Percentiles rank a stretch among this genome's conserved stretches.
phyloP scores from a whole-genome alignment of 2,113 vertebrate genomes.

The Burhinus oedicnemus region DNA sequence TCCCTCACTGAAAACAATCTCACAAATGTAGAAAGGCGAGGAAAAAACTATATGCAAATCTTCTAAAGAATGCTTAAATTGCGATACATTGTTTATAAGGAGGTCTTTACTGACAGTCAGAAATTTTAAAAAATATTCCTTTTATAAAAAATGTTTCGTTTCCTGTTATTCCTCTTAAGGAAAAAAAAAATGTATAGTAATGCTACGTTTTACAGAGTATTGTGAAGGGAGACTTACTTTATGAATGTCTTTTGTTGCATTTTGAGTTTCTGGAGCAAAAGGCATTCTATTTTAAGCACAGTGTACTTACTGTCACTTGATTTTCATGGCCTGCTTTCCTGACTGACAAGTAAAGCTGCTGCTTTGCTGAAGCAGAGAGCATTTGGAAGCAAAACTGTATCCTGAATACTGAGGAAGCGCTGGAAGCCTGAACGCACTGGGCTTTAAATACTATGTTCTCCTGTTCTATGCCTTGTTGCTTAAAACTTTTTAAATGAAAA shows the following conservation, averaged over 20 bases:
- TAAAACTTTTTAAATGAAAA: background rate
- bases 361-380: background rate
- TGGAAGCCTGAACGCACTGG: background rate
- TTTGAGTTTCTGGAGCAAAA: slow-evolving; percentile 43
- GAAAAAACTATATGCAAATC: background rate
- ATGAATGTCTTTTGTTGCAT: background rate
- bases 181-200: background rate
- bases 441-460: background rate
- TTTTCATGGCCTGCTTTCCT: background rate
- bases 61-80: background rate
- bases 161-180: background rate
- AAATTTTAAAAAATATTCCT: background rate
- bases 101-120: background rate
- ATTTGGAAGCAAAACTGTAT: background rate
- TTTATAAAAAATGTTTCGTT: background rate
- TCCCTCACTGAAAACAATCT: background rate
- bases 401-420: background rate
- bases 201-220: background rate
- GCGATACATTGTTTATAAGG: background rate
- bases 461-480: background rate
- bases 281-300: slow-evolving; percentile 48
- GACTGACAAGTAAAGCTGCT: slow-evolving; percentile 60
- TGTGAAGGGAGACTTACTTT: background rate
- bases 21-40: background rate
- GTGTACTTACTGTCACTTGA: background rate